phyloP scores from a whole-genome alignment of 2,113 vertebrate genomes.

The Silurus asotus region DNA sequence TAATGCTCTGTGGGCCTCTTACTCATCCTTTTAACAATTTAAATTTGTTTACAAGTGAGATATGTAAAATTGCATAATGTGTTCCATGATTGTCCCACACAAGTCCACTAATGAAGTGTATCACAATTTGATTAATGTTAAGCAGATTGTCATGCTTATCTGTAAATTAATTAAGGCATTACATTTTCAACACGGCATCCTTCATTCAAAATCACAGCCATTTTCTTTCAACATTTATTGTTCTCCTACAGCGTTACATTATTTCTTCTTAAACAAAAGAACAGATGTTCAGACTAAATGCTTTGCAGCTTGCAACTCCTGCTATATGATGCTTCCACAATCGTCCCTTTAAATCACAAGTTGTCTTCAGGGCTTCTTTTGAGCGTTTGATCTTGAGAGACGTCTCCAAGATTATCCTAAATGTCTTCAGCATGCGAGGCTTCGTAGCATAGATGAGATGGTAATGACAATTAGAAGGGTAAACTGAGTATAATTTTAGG shows the following conservation, averaged over 20 bases:
- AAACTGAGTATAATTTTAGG: constrained; percentile 26
- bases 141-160: constrained; percentile 36
- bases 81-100: not conserved
- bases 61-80: not conserved
- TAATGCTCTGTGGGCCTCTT: not conserved
- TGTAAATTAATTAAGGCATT: constrained; percentile 23
- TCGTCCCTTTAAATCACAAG: constrained; percentile 52
- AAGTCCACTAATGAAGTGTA: constrained; percentile 27
- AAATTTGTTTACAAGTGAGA: not conserved
- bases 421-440: constrained; percentile 71
- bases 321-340: constrained; percentile 60
- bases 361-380: constrained; percentile 65
- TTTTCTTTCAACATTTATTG: constrained; percentile 8
- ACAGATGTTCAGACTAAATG: constrained; percentile 51
- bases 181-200: not conserved
- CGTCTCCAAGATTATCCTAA: constrained; percentile 73
- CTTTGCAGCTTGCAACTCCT: constrained; percentile 69
- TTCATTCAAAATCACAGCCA: not conserved
- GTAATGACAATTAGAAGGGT: constrained; percentile 26
- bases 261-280: not conserved
- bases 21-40: not conserved
- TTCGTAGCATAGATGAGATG: constrained; percentile 27
- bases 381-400: constrained; percentile 73
- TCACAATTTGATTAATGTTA: constrained; percentile 33
- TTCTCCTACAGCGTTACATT: not conserved